A percentile compares a stretch with the other conserved stretches of the same genome.
phyloP scores from a whole-genome alignment of 2,797 vertebrate genomes.

The Cheracebus regulus region DNA sequence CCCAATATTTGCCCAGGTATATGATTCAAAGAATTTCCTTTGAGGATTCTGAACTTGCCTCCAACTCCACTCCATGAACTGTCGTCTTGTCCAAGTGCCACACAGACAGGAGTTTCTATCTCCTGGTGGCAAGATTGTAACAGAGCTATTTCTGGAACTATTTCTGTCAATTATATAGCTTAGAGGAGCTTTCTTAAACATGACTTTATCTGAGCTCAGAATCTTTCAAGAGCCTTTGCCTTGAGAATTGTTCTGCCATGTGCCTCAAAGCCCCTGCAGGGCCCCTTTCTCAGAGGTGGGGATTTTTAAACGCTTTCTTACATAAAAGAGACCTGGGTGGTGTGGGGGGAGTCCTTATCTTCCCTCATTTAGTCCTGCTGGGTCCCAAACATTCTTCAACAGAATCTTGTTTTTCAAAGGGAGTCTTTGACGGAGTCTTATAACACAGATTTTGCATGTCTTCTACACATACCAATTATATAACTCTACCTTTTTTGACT shows the following conservation, averaged over 20 bases:
- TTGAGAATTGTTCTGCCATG: background rate
- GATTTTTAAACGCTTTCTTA: background rate
- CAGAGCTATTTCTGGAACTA: background rate
- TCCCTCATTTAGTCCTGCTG: background rate
- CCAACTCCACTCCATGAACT: background rate
- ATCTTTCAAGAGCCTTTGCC: background rate
- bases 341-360: background rate
- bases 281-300: background rate
- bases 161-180: background rate
- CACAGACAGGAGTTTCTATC: background rate
- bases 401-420: background rate
- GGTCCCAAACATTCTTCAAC: background rate
- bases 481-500: background rate
- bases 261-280: background rate
- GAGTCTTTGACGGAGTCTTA: background rate
- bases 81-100: background rate
- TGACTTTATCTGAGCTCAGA: background rate
- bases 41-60: background rate
- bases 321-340: background rate
- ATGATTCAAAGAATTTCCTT: background rate
- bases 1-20: background rate
- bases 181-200: background rate
- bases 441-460: background rate
- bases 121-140: background rate
- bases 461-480: background rate